Conservation (phyloP, 2,888 invertebrate species). For the Digitonthophagus gazella region DNA sequence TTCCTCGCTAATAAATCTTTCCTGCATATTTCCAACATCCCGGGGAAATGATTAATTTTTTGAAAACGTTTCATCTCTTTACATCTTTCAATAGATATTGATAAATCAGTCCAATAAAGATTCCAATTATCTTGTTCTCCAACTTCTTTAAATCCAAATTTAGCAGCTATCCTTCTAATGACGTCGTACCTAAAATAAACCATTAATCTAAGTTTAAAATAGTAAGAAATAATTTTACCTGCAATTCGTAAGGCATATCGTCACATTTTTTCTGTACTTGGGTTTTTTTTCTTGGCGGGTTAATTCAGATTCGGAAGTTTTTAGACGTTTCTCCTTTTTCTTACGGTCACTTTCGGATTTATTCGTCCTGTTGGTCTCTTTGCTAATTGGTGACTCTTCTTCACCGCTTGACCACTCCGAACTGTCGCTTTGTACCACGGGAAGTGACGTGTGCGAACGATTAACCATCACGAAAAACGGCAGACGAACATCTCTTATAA, state of each 20-base stretch:
- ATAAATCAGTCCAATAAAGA: constrained; percentile 87
- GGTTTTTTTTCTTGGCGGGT: constrained; percentile 25
- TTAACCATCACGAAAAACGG: constrained; percentile 36
- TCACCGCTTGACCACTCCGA: constrained; percentile 27
- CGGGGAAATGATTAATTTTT: constrained; percentile 89
- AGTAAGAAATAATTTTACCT: constrained; percentile 34
- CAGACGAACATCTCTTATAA: neutral
- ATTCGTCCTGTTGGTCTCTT: constrained; percentile 13
- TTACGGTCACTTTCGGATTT: constrained; percentile 14
- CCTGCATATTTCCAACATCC: constrained; percentile 56
- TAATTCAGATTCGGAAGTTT: constrained; percentile 17
- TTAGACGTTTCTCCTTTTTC: constrained; percentile 6
- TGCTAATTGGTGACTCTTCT: constrained; percentile 29
- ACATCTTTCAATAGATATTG: constrained; percentile 80
- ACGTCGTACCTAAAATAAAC: constrained; percentile 60
- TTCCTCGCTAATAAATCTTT: constrained; percentile 88
- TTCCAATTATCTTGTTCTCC: constrained; percentile 83
- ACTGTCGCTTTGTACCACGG: constrained; percentile 29
- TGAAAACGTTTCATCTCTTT: constrained; percentile 92
- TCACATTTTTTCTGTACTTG: constrained; percentile 42
- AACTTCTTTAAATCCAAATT: constrained; percentile 75
- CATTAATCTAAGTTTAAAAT: neutral
- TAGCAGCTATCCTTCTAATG: constrained; percentile 67
- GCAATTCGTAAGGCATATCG: constrained; percentile 69
- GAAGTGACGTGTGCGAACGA: constrained; percentile 36